Conservation (phyloP, 2,888 invertebrate genomes). For the Chaetoderma sp. region DNA sequence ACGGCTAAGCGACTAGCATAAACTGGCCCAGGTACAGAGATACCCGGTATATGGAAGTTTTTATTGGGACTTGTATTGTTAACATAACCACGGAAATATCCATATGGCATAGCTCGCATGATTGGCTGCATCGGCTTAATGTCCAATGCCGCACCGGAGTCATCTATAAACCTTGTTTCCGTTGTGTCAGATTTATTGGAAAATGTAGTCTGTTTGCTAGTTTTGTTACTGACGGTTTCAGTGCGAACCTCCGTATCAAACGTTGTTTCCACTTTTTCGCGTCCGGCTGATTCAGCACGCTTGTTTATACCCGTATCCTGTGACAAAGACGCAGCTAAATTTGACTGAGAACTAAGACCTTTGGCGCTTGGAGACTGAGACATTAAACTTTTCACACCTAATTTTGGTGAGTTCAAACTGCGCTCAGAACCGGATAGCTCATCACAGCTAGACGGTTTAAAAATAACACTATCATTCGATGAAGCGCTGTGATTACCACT, state of each 20-base stretch:
- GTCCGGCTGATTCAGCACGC: conserved; percentile 57
- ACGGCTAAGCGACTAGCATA: conserved; percentile 49
- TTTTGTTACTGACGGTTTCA: conserved; percentile 51
- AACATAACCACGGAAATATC: conserved; percentile 52
- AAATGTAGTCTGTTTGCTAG: conserved; percentile 51
- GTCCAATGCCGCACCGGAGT: conserved; percentile 76
- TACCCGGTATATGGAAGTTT: conserved; percentile 56
- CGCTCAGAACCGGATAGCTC: conserved; percentile 38
- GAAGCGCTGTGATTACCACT: conserved; percentile 51
- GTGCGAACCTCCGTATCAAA: conserved; percentile 63
- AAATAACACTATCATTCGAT: conserved; percentile 61
- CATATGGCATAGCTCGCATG: conserved; percentile 63
- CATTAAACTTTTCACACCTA: conserved; percentile 49
- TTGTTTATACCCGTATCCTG: not conserved
- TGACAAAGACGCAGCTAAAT: not conserved
- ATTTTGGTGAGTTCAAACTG: conserved; percentile 51
- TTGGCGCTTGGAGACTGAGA: conserved; percentile 7
- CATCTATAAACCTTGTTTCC: conserved; percentile 73
- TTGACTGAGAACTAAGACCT: not conserved
- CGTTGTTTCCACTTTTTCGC: conserved; percentile 65
- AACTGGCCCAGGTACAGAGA: conserved; percentile 49
- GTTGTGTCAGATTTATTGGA: conserved; percentile 43
- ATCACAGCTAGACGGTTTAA: conserved; percentile 51
- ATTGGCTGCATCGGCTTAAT: conserved; percentile 94
- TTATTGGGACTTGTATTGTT: conserved; percentile 49